A percentile compares a stretch with the other conserved stretches of the same genome.
Evolutionary conservation across 2,797 vertebrate genomes (phyloP).

Genomic region (Peromyscus melanophrys): DNA sequence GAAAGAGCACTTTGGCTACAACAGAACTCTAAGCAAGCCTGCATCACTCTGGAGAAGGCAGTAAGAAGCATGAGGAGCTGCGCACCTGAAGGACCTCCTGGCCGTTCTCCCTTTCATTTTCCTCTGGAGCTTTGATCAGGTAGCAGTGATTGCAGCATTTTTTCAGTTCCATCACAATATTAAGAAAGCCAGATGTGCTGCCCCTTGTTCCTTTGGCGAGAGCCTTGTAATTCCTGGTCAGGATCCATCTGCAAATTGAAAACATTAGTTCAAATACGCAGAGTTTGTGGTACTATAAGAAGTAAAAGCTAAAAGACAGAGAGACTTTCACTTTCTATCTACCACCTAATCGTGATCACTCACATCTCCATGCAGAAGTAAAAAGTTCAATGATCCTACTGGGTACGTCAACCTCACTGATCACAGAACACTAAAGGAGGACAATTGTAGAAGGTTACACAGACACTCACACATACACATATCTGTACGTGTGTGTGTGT

Average conservation of each 20-base stretch:
- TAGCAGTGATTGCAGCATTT: slow-evolving; percentile 99
- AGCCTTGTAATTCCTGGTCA: slow-evolving; percentile 99
- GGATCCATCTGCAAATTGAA: slow-evolving; percentile 94
- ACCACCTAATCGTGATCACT: neutral
- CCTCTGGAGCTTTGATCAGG: slow-evolving; percentile 96
- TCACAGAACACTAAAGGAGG: neutral
- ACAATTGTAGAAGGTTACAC: neutral
- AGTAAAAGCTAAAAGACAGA: neutral
- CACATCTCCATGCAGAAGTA: neutral
- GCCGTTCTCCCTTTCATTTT: slow-evolving; percentile 91
- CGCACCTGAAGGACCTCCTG: slow-evolving; percentile 94
- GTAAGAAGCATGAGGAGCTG: neutral
- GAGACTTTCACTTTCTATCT: neutral
- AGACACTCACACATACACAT: neutral
- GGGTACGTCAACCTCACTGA: neutral
- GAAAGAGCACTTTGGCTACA: neutral
- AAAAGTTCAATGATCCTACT: neutral
- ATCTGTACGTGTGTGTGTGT: neutral
- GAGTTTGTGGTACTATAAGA: neutral
- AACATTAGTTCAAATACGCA: neutral
- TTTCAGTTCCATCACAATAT: slow-evolving; percentile 99
- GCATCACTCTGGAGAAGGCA: neutral
- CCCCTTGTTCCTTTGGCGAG: slow-evolving; percentile 96
- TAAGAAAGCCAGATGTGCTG: slow-evolving; percentile 98
- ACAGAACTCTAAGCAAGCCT: neutral